phyloP scores from a whole-genome alignment of 2,113 vertebrate genomes.

The Daubentonia madagascariensis region DNA sequence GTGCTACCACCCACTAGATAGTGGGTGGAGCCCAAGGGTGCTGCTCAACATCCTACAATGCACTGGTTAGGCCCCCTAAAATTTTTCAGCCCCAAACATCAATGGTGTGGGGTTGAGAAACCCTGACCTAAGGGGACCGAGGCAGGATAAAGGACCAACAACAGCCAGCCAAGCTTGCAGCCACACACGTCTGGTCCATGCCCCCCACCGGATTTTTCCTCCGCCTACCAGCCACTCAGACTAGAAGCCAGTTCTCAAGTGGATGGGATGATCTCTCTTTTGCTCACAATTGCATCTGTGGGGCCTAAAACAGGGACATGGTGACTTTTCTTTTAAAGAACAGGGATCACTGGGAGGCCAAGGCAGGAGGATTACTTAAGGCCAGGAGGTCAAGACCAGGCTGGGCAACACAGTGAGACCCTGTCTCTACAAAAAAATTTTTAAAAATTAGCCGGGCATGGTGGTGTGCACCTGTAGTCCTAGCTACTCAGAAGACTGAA shows the following conservation, averaged over 20 bases:
- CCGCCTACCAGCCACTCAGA: neutral
- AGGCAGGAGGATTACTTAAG: neutral
- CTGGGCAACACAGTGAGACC: neutral
- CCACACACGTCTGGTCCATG: too few species aligned
- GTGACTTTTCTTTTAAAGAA: neutral
- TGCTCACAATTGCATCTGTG: neutral
- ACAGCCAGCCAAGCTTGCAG: neutral
- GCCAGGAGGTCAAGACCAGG: neutral
- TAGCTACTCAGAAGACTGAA: too few species aligned
- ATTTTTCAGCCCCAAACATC: too few species aligned
- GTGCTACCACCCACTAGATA: neutral
- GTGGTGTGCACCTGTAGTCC: too few species aligned
- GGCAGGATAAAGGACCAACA: neutral
- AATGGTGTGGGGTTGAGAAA: neutral
- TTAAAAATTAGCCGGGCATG: neutral
- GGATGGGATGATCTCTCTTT: neutral
- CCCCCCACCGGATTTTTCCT: neutral
- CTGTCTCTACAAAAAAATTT: neutral
- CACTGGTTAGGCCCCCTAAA: neutral
- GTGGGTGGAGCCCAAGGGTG: neutral
- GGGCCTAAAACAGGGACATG: neutral
- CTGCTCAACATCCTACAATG: fast-evolving
- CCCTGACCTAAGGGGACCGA: neutral
- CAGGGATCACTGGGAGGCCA: too few species aligned
- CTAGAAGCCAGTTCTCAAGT: neutral